A percentile compares a stretch with the other conserved stretches of the same genome.
These are phyloP conservation scores for Drosophila pseudotakahashii DNA, from an alignment of 2,888 invertebrate genomes.

Conservation along the genomic window DNA sequence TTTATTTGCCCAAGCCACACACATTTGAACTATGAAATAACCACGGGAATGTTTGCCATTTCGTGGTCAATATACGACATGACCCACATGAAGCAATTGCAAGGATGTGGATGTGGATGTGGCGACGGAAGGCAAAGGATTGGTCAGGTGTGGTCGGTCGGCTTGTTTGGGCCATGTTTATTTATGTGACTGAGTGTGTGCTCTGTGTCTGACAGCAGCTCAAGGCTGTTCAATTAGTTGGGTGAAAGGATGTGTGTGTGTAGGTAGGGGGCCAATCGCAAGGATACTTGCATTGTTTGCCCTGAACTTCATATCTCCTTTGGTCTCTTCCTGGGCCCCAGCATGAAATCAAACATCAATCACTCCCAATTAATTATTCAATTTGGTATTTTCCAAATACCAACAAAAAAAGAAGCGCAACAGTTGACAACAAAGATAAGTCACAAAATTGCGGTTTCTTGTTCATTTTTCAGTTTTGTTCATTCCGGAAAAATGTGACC, in stretches of 20 bases:
- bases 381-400: conserved; percentile 3
- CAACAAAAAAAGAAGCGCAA: conserved; percentile 18
- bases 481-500: background rate
- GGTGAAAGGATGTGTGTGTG: conserved; percentile 5
- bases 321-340: background rate
- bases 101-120: conserved; percentile 29
- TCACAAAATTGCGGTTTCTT: conserved; percentile 11
- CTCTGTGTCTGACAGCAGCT: conserved; percentile 36
- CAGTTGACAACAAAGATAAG: conserved; percentile 21
- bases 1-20: conserved; percentile 60
- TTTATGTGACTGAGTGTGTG: conserved; percentile 8
- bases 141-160: conserved; percentile 38
- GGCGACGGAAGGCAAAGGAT: conserved; percentile 22
- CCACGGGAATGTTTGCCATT: conserved; percentile 65
- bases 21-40: conserved; percentile 65
- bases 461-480: background rate
- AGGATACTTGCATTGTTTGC: background rate
- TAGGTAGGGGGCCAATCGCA: conserved; percentile 1
- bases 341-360: conserved; percentile 34
- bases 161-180: conserved; percentile 30
- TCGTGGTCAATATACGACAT: conserved; percentile 69
- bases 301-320: background rate
- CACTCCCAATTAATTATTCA: conserved; percentile 47
- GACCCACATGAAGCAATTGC: conserved; percentile 59
- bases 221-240: conserved; percentile 57